Conservation (phyloP, 2,888 invertebrate genomes). For the Epinotia bilunana region DNA sequence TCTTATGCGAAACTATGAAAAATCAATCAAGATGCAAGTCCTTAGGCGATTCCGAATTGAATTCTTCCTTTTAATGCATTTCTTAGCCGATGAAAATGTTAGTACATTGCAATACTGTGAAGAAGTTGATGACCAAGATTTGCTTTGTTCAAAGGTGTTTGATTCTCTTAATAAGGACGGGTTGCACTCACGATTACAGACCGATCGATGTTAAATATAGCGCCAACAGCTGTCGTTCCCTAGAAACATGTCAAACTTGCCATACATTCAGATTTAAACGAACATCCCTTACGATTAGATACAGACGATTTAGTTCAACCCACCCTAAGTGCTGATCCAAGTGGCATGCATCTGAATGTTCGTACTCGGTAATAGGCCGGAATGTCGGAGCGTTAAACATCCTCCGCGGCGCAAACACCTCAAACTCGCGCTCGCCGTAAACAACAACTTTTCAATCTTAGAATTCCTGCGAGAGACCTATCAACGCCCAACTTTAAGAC, state of each 20-base stretch:
- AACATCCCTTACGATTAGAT: too few species aligned
- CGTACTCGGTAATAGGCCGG: neutral
- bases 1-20: neutral
- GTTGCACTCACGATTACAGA: too few species aligned
- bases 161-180: neutral
- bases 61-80: too few species aligned
- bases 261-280: too few species aligned
- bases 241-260: too few species aligned
- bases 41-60: neutral
- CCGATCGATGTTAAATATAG: too few species aligned
- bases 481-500: slow-evolving; percentile 2
- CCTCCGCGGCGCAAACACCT: slow-evolving; percentile 42
- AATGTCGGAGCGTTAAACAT: slow-evolving; percentile 44
- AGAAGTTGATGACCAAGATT: neutral
- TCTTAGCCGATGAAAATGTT: too few species aligned
- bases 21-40: neutral
- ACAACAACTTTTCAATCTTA: slow-evolving; percentile 30
- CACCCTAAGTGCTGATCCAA: neutral
- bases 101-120: neutral
- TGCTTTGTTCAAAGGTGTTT: neutral
- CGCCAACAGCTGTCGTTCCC: too few species aligned
- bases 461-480: slow-evolving; percentile 24
- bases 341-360: neutral
- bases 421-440: slow-evolving; percentile 19
- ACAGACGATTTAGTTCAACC: too few species aligned